Percentiles rank a stretch among this genome's conserved stretches.
phyloP scores from a whole-genome alignment of 2,797 vertebrate species.

The Aplochiton taeniatus region DNA sequence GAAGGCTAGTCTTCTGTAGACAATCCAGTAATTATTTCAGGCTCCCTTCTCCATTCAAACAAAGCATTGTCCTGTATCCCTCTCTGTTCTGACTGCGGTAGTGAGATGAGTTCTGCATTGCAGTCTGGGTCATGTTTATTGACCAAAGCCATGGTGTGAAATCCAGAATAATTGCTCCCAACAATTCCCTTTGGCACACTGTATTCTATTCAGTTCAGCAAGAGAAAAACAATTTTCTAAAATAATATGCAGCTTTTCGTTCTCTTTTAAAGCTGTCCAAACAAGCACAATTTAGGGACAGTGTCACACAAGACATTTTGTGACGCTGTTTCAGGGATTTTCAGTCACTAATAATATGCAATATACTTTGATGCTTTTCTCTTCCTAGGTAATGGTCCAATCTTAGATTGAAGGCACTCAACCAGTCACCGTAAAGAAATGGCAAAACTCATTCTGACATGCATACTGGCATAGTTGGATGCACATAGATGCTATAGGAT shows the following conservation, averaged over 20 bases:
- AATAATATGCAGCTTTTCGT: conserved; percentile 22
- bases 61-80: conserved; percentile 24
- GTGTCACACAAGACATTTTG: neutral
- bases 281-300: conserved; percentile 17
- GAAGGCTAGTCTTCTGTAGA: conserved; percentile 8
- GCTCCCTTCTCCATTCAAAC: conserved; percentile 41
- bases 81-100: conserved; percentile 61
- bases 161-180: conserved; percentile 70
- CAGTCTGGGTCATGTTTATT: conserved; percentile 68
- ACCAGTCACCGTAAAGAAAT: too few species aligned
- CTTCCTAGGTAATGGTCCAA: too few species aligned
- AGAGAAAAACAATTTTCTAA: conserved; percentile 40
- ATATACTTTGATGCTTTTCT: too few species aligned
- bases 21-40: conserved; percentile 49
- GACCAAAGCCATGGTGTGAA: conserved; percentile 73
- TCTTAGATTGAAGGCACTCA: too few species aligned
- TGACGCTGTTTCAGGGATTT: neutral
- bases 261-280: neutral
- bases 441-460: too few species aligned
- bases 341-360: too few species aligned
- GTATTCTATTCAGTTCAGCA: conserved; percentile 43
- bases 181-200: conserved; percentile 53
- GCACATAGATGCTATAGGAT: too few species aligned
- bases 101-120: conserved; percentile 71
- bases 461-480: too few species aligned